Base-by-base conservation (phyloP, 2,113 vertebrate species). In the Mesocricetus auratus region DNA sequence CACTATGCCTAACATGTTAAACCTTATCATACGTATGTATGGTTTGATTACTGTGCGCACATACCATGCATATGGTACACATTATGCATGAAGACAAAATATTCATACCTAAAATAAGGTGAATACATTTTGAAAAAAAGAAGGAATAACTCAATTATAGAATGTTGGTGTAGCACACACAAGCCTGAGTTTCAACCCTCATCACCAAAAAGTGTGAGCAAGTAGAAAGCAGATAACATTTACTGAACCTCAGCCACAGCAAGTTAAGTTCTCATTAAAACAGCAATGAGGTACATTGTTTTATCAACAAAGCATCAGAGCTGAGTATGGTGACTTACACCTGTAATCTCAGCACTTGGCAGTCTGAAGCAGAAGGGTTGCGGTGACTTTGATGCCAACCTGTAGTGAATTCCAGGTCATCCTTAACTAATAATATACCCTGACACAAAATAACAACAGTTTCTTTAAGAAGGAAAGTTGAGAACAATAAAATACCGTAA, bases 241-340 rank as follows among this genome's bases (percentile, higher is more conserved):
- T 53, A 3, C 16, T 47, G 75, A 53, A 42, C 33, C 8, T 90
- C n/a, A 90, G 2, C 42, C 8, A 62, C 60, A 50, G 33, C 15
- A 62, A 74, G 22, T 53, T 91, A 92, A 75, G 42, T 17, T 8
- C 62, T 45, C 66, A 39, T n/a, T 93, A 42, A 95, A 94, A 78
- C 36, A 26, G 69, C 13, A 50, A 13, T 17, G 15, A 86, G 6
- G 89, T 29, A 68, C 1, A 45, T n/a, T 77, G 68, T 69, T 92
- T 68, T 58, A 42, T 68, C 60, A 81, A 39, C 62, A 95, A 91
- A 94, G 64, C 53, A 36, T 42, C 82, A 64, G 45, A 53, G 83
- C 83, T 50, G 45, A 47, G 31, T 68, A 47, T 68, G 31, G 64
- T 36, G 11, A 50, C 31, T 15, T 19, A 69, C 16, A 8, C 31